phyloP scores from a whole-genome alignment of 1,140 invertebrate species.

The Drosophila quadrilineata region DNA sequence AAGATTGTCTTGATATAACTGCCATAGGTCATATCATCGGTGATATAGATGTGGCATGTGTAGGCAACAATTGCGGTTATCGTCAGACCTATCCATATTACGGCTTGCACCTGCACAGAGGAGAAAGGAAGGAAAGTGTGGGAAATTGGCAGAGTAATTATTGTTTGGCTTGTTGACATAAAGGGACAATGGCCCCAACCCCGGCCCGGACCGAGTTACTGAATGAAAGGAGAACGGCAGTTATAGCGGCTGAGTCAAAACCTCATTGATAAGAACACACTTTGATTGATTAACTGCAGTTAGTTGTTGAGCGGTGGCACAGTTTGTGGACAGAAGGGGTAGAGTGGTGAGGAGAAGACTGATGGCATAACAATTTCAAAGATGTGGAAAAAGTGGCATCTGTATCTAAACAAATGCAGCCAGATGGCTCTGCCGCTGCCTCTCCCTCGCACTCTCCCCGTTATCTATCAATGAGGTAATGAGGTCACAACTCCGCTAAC shows the following conservation, averaged over 20 bases:
- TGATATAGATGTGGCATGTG: conserved; percentile 56
- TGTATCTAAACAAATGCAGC: neutral
- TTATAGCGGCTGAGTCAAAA: conserved; percentile 14
- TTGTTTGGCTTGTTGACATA: conserved; percentile 7
- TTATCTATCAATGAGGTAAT: conserved; percentile 26
- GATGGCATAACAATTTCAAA: conserved; percentile 4
- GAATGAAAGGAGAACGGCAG: neutral
- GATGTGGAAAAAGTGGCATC: neutral
- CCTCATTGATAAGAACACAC: neutral
- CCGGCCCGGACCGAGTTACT: too few species aligned
- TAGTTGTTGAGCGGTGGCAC: too few species aligned
- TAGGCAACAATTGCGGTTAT: conserved; percentile 68
- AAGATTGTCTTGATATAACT: conserved; percentile 51
- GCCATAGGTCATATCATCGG: conserved; percentile 40
- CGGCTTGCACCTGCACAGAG: conserved; percentile 50
- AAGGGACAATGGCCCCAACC: neutral
- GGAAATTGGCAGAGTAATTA: conserved; percentile 5
- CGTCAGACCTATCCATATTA: conserved; percentile 70
- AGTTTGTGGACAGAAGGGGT: too few species aligned
- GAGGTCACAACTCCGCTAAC: conserved; percentile 29
- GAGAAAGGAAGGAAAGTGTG: neutral
- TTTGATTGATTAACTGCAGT: conserved; percentile 11
- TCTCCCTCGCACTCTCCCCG: too few species aligned
- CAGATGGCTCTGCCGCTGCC: conserved; percentile 14
- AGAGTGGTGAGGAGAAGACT: neutral